Evolutionary conservation across 2,797 vertebrate species (phyloP).

Genomic region (Agapornis canus): DNA sequence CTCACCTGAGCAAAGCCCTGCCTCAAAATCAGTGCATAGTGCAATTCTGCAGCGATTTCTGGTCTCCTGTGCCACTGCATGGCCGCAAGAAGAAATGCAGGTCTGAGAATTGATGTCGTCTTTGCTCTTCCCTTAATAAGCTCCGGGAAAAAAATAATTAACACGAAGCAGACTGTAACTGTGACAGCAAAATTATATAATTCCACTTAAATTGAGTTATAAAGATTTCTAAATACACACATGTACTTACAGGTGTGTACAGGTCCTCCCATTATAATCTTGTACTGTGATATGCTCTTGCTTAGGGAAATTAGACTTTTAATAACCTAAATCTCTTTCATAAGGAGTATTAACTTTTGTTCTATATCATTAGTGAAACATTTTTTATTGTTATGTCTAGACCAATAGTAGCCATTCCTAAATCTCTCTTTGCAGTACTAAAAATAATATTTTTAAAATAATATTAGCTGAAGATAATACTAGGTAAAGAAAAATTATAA

Average conservation of each 20-base stretch:
- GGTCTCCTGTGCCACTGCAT: conserved; percentile 38
- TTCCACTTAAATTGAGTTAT: background rate
- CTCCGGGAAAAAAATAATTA: background rate
- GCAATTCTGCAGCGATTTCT: background rate
- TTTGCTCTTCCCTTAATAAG: background rate
- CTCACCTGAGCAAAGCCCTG: rapidly evolving
- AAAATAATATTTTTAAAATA: background rate
- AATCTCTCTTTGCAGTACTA: background rate
- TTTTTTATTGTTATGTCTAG: background rate
- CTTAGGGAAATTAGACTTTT: background rate
- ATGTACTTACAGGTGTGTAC: rapidly evolving
- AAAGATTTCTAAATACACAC: background rate
- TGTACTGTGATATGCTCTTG: background rate
- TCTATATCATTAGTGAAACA: background rate
- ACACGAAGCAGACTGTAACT: background rate
- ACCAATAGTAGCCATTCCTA: background rate
- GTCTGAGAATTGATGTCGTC: background rate
- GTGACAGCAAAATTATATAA: background rate
- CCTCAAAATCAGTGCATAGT: rapidly evolving
- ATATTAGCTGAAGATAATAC: background rate
- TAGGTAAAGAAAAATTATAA: background rate
- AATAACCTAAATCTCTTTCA: background rate
- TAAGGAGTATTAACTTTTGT: background rate
- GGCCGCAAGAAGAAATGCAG: conserved; percentile 9
- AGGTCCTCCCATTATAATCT: background rate